A percentile compares a stretch with the other conserved stretches of the same genome.
phyloP scores from a whole-genome alignment of 2,113 vertebrate genomes.

The Sterrhoptilus dennistouni region DNA sequence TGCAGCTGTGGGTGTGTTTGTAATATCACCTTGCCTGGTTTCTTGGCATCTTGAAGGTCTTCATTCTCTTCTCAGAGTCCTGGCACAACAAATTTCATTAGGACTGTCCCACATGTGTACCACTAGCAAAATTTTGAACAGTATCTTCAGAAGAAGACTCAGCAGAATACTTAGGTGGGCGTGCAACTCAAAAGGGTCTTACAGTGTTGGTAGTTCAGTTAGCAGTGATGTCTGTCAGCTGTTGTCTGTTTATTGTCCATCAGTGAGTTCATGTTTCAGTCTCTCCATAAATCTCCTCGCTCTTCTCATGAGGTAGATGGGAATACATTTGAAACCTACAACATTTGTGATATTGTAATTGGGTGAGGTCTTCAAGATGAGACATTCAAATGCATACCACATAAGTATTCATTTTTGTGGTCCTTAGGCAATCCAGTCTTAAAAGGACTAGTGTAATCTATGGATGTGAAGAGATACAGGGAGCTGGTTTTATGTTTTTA shows the following conservation, averaged over 20 bases:
- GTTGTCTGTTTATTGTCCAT: not conserved
- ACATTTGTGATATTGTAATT: not conserved
- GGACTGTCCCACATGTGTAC: not conserved
- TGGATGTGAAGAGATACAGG: not conserved
- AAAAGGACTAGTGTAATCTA: not conserved
- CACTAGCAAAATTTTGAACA: not conserved
- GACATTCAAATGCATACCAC: not conserved
- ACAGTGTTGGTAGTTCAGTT: not conserved
- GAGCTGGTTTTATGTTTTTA: not conserved
- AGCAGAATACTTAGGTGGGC: not conserved
- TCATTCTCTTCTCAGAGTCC: not conserved
- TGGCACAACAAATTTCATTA: not conserved
- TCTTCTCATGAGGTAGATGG: not conserved
- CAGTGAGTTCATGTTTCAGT: not conserved
- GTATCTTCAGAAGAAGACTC: not conserved
- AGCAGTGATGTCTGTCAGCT: not conserved
- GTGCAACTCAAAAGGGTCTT: not conserved
- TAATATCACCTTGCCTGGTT: not conserved
- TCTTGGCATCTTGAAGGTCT: not conserved
- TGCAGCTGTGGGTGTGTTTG: not conserved
- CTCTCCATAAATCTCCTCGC: not conserved
- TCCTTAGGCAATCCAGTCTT: not conserved
- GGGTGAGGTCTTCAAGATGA: not conserved
- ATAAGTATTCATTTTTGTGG: not conserved
- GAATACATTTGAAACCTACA: not conserved